Percentiles rank a stretch among this genome's conserved stretches.
Evolutionary conservation across 2,888 invertebrate species (phyloP).

Genomic region (Uloborus plumipes): DNA sequence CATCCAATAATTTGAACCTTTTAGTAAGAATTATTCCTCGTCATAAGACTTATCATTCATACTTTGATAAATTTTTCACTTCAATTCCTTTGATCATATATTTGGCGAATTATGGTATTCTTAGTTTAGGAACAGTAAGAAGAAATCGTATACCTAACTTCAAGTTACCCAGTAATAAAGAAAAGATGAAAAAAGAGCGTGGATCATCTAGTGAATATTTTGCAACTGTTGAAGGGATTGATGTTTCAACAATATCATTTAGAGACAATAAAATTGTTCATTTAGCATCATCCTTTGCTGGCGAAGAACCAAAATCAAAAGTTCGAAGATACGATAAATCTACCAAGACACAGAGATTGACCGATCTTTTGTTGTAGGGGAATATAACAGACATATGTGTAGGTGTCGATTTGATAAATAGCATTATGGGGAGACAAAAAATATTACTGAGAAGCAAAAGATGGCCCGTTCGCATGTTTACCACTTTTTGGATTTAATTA

Average conservation of each 20-base stretch:
- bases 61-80: too few species aligned
- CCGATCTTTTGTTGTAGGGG: neutral
- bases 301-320: too few species aligned
- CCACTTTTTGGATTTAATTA: constrained; percentile 57
- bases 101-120: too few species aligned
- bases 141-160: neutral
- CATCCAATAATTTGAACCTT: too few species aligned
- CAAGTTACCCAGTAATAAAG: neutral
- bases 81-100: too few species aligned
- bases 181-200: neutral
- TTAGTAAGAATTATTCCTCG: too few species aligned
- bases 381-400: constrained; percentile 9
- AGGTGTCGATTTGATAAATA: constrained; percentile 10
- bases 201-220: neutral
- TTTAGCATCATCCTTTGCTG: too few species aligned
- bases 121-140: too few species aligned
- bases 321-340: too few species aligned
- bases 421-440: neutral
- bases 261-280: constrained; percentile 6
- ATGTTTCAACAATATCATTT: neutral
- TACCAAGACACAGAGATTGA: neutral
- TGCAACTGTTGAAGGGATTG: neutral
- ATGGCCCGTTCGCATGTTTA: constrained; percentile 46
- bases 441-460: too few species aligned
- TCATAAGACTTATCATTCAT: too few species aligned